These are phyloP conservation scores for Elaeidobius kamerunicus DNA, from an alignment of 2,888 invertebrate species.

Conservation along the genomic window DNA sequence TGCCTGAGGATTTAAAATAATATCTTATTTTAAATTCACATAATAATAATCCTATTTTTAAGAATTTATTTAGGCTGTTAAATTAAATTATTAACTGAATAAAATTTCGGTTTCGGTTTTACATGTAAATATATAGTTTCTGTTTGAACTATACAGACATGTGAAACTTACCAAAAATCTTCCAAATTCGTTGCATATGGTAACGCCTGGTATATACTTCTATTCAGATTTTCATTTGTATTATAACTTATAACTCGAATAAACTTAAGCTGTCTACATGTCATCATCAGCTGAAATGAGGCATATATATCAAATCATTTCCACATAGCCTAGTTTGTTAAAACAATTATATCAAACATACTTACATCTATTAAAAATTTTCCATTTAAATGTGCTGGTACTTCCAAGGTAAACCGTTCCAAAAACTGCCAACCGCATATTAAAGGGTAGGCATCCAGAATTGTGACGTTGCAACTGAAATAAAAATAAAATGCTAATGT, in stretches of 20 bases:
- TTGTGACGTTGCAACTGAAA: constrained; percentile 31
- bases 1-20: no score
- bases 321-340: neutral
- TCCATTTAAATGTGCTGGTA: constrained; percentile 26
- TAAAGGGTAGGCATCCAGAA: constrained; percentile 25
- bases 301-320: neutral
- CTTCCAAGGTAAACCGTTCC: constrained; percentile 26
- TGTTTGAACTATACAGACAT: no score
- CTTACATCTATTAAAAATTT: constrained; percentile 26
- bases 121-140: no score
- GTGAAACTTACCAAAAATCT: constrained; percentile 28
- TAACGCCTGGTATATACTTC: constrained; percentile 16
- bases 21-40: neutral
- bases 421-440: constrained; percentile 22
- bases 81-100: no score
- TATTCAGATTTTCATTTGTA: constrained; percentile 27
- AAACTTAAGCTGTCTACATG: constrained; percentile 22
- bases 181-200: constrained; percentile 15
- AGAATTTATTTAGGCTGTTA: no score
- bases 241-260: constrained; percentile 24
- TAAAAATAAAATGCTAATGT: no score
- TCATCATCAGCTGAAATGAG: constrained; percentile 22
- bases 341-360: constrained; percentile 3
- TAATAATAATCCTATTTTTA: neutral
- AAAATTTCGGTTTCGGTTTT: no score